Percentiles rank a stretch among this genome's conserved stretches.
These are phyloP conservation scores for Uropsilus gracilis DNA, from an alignment of 2,113 vertebrate species.

Conservation along the genomic window DNA sequence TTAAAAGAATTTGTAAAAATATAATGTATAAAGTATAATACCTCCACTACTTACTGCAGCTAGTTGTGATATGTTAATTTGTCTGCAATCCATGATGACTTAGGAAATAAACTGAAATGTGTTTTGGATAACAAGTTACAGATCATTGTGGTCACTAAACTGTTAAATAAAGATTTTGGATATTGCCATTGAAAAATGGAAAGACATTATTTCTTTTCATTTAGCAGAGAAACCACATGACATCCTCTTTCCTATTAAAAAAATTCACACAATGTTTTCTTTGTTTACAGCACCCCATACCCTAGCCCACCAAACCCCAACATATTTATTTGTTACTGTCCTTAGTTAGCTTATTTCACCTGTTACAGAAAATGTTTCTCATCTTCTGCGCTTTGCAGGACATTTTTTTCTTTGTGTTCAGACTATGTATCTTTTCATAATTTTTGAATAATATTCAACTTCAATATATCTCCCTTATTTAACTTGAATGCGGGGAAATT, in stretches of 20 bases:
- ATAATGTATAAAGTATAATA: too few relatives aligned
- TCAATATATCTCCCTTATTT: not conserved
- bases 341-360: not conserved
- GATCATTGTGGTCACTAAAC: not conserved
- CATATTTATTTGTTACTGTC: not conserved
- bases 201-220: not conserved
- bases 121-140: not conserved
- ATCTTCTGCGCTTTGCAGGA: not conserved
- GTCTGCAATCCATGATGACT: not conserved
- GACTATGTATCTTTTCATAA: not conserved
- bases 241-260: not conserved
- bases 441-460: not conserved
- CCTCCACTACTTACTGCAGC: too few relatives aligned
- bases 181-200: not conserved
- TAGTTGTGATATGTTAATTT: not conserved
- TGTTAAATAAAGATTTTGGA: conserved; percentile 3
- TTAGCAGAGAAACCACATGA: not conserved
- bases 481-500: not conserved
- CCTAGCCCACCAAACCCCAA: not conserved
- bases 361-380: not conserved
- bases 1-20: too few relatives aligned
- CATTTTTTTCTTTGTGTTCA: not conserved
- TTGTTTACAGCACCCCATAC: not conserved
- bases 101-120: not conserved
- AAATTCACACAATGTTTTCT: not conserved